Evolutionary conservation across 2,797 vertebrate species (phyloP).

Genomic region (Clarias fuscus): DNA sequence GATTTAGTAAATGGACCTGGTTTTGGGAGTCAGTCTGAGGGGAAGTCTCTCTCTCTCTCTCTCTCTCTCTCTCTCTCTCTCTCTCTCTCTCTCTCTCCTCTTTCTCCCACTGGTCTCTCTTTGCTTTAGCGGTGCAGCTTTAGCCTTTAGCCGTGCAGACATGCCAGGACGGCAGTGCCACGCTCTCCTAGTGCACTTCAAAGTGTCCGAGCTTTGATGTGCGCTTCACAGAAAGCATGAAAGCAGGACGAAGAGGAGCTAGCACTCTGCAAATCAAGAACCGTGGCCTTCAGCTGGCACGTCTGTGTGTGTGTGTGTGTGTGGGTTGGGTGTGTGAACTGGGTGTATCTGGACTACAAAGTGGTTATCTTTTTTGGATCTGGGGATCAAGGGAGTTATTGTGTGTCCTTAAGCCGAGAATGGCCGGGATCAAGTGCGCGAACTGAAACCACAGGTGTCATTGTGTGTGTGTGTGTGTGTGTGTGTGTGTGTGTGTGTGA

Average conservation of each 20-base stretch:
- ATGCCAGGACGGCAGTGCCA: conserved; percentile 58
- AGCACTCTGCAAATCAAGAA: conserved; percentile 53
- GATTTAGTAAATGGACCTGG: not conserved
- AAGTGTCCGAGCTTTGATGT: conserved; percentile 79
- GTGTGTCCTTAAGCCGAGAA: conserved; percentile 18
- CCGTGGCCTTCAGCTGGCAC: conserved; percentile 40
- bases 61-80: too few relatives aligned
- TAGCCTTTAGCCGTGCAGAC: conserved; percentile 43
- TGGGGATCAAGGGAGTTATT: conserved; percentile 26
- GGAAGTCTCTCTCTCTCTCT: too few relatives aligned
- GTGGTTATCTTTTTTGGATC: conserved; percentile 32
- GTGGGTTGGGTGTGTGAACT: conserved; percentile 8
- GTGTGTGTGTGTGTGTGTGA: not conserved
- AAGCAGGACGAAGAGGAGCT: conserved; percentile 72
- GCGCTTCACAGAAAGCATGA: conserved; percentile 80
- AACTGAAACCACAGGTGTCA: not conserved
- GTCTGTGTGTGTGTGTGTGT: not conserved
- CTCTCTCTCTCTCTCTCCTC: not conserved
- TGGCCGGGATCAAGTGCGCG: conserved; percentile 15
- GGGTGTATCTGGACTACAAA: conserved; percentile 33
- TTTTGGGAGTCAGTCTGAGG: not conserved
- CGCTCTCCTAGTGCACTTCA: conserved; percentile 72
- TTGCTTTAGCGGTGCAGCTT: conserved; percentile 52
- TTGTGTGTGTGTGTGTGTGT: not conserved
- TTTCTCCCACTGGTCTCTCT: conserved; percentile 53